Evolutionary conservation across 2,797 vertebrate species (phyloP), one percentile per base, ranked within the genome.

Genomic region (Sardinella longiceps): DNA sequence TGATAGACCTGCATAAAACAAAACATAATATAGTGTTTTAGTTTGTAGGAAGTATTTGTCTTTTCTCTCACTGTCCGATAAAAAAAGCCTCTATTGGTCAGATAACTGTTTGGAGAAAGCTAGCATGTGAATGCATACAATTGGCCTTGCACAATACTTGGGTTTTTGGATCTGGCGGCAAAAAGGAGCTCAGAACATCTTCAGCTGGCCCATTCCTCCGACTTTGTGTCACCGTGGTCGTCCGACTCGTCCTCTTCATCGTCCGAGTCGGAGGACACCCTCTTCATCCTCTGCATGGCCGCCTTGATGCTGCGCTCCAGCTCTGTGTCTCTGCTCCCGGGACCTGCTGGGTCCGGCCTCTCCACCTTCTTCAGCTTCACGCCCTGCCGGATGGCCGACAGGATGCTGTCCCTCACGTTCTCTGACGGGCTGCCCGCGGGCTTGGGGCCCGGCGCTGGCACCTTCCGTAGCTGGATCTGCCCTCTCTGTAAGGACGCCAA

Each of bases 231-330:
- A 0, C 93, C 93, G 0, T 91, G 93, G 81, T 95, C 95, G 87
- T 85, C 51, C 82, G 70, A 77, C 70, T 97, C 94, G 56, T 96
- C 91, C 0, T 80, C 58, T 2, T 97, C 96, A 0, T 96, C 96
- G 23, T 99, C 97, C 0, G 97, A 99, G 90, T 98, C 97, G 0
- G 96, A 92, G 0, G 97, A 95, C 70, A 97, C 96, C 83, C 94
- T 97, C 94, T 98, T 97, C 95, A 99, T 99, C 91, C 98, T 96
- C 94, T 97, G 93, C 92, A 99, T 98, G 83, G 95, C 98, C 0
- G 96, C 97, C 91, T 95, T 96, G 91, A 99, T 99, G 93, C 97
- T 98, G 25, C 89, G 95, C 93, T 99, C 96, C n/a, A 99, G 94
- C 83, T 99, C 97, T 0, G 90, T 96, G 89, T 94, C 81, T 0